Conservation (phyloP, 2,113 vertebrate genomes). For the Pygoscelis antarcticus region DNA sequence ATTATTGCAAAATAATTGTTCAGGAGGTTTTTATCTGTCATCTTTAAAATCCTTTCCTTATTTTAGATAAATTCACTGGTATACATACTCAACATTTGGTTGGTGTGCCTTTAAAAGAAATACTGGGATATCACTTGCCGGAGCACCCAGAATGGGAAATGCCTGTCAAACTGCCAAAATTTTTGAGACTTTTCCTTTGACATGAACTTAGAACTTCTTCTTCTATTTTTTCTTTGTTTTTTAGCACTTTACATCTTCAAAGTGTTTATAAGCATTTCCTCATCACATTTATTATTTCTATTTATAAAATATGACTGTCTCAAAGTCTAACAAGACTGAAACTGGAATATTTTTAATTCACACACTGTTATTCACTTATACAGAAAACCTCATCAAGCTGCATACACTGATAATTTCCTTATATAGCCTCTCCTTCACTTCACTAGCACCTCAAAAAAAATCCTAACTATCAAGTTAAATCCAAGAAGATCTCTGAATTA, state of each 20-base stretch:
- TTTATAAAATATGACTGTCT: background rate
- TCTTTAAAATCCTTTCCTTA: background rate
- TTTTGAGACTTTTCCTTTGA: background rate
- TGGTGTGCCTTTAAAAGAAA: background rate
- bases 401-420: background rate
- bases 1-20: background rate
- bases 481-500: background rate
- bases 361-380: background rate
- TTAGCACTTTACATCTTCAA: background rate
- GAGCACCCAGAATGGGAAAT: background rate
- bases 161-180: background rate
- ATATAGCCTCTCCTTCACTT: background rate
- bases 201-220: background rate
- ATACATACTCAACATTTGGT: background rate
- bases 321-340: background rate
- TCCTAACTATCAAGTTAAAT: background rate
- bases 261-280: conserved; percentile 10
- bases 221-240: background rate
- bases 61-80: background rate
- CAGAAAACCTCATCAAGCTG: background rate
- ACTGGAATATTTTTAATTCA: background rate
- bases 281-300: conserved; percentile 23
- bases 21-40: background rate
- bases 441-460: background rate
- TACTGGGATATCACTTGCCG: background rate